Conservation (phyloP, 2,888 invertebrate species). For the Eulithis prunata region DNA sequence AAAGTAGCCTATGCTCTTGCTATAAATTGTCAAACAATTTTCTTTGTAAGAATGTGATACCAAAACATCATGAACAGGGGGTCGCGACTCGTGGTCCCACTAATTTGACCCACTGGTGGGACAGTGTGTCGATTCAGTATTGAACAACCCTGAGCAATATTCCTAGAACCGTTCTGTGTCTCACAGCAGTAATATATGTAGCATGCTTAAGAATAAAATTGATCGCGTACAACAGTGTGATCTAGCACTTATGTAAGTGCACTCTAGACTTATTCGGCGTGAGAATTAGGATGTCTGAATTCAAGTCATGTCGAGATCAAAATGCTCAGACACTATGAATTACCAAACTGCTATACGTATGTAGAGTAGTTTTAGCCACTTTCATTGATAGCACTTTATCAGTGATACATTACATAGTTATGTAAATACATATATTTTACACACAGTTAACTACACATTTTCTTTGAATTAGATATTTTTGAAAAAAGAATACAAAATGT, state of each 20-base stretch:
- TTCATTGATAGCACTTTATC: conserved; percentile 13
- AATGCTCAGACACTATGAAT: conserved; percentile 15
- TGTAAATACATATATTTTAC: too few relatives aligned
- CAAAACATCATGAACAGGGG: neutral
- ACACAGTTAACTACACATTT: too few relatives aligned
- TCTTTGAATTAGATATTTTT: too few relatives aligned
- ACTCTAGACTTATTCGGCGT: conserved; percentile 12
- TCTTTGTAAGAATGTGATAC: too few relatives aligned
- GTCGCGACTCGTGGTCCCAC: too few relatives aligned
- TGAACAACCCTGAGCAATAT: neutral
- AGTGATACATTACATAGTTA: neutral
- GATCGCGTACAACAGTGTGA: neutral
- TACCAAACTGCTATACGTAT: conserved; percentile 15
- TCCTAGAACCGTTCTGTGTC: too few relatives aligned
- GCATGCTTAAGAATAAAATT: conserved; percentile 1
- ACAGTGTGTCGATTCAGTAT: too few relatives aligned
- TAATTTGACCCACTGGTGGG: too few relatives aligned
- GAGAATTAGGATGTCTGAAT: conserved; percentile 25
- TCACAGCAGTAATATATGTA: neutral
- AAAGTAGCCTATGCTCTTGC: too few relatives aligned
- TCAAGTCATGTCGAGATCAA: conserved; percentile 20
- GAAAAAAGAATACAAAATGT: too few relatives aligned
- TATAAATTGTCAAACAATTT: too few relatives aligned
- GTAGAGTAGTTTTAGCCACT: conserved; percentile 13
- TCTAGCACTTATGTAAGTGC: conserved; percentile 28